Base-by-base conservation (phyloP, 1,140 invertebrate genomes). In the Hyles vespertilio region DNA sequence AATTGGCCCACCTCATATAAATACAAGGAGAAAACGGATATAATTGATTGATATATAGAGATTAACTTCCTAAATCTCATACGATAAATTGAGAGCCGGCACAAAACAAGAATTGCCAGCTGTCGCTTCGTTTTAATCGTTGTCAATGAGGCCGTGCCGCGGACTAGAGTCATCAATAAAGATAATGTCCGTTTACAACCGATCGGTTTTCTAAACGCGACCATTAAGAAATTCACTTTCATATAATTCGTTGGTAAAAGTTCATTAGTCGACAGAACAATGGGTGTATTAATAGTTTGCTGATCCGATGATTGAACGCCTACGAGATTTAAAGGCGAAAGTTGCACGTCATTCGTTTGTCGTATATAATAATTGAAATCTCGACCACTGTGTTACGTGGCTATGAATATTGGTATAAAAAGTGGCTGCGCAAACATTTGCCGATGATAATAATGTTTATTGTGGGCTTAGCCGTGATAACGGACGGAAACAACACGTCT, bases 201-300 rank as follows among this genome's bases (percentile, higher is more conserved):
- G 53, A 58, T 63, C 52, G 51, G 47, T 61, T 61, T 51, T 56
- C 59, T 63, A 63, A 63, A 59, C 60, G 36, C 51, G 58, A 56
- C 64, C 63, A 68, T 71, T 71, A 71, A 61, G 40, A 51, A 57
- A 58, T 22, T 48, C 62, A 69, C 72, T 74, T 74, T 71, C 69
- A 61, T 61, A 63, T 62, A 66, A 50, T 69, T 59, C 34, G 56
- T 12, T 49, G 56, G 61, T 67, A 73, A 70, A 73, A 75, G 69
- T 75, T 78, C 73, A 74, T 75, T 72, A 78, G 65, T 52, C 55
- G 51, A 53, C 47, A 67, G 63, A 73, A 78, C 75, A 78, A 78
- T 78, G 61, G 67, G 22, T n/a, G 33, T 5, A 51, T 51, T 51
- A 51, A 51, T 34, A 32, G 50, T 51, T 34, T 10, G 32, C 50